Base-by-base conservation (phyloP, 1,140 invertebrate genomes). In the Lepidurus apus region DNA sequence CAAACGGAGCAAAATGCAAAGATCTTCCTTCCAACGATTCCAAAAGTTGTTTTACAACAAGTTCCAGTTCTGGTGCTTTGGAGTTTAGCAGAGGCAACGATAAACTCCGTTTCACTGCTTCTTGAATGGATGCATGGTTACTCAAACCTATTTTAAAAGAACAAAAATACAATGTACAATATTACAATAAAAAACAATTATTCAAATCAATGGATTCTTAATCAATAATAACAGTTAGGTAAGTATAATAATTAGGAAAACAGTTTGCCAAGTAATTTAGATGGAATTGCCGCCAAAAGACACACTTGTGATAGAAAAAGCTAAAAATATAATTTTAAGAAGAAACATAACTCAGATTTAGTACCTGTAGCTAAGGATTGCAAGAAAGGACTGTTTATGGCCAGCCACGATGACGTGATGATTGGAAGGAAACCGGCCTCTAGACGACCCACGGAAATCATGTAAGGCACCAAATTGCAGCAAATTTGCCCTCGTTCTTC, bases 401-500 rank as follows among this genome's bases (percentile, higher is more conserved):
- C 34, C 34, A 34, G 3, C 34, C 34, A 34, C 2, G 34, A 34
- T 4, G 34, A 34, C 2, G 34, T 34, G 0, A 34, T 3, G 34
- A 34, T 34, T 34, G 34, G 34, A 34, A 34, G 34, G 34, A 34
- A 34, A 34, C 3, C 4, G 34, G 34, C 34, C 34, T 34, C 34
- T 34, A 4, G 34, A 34, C 1, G 34, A 34, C 34, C 3, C 34
- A 34, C 1, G 10, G 17, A 47, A 47, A 47, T 10, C 45, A 47
- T 11, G 17, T 47, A 47, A 47, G 45, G 45, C 10, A 47, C 45
- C 45, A 47, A 17, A 11, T 47, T 47, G 17, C 17, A 47, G 5
- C 10, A 47, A 47, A 77, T 45, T 53, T 77, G 21, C n/a, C 42
- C 76, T 9, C 45, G 65, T 65, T 77, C 44, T 34, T 47, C 44